A percentile compares a stretch with the other conserved stretches of the same genome.
phyloP scores from a whole-genome alignment of 2,113 vertebrate species.

The Cephalopterus ornatus region DNA sequence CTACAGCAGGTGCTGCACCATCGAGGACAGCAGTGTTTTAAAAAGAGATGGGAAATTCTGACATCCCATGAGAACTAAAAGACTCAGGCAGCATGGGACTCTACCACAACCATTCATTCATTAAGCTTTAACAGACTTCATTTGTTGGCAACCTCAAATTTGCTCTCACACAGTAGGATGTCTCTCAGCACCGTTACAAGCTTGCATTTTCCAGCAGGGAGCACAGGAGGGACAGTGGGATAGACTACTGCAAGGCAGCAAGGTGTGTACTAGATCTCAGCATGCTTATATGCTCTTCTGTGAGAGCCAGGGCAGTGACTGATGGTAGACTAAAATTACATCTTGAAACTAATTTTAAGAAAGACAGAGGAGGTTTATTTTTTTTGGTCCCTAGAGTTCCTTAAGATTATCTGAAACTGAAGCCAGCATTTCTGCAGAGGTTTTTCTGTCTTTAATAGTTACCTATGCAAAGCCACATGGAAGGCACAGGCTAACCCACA shows the following conservation, averaged over 20 bases:
- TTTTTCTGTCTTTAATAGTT: background rate
- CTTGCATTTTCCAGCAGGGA: background rate
- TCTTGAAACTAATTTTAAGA: background rate
- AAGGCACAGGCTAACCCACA: background rate
- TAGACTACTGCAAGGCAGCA: background rate
- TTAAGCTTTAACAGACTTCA: background rate
- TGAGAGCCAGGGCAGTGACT: background rate
- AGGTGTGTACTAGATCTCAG: background rate
- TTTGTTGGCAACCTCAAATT: background rate
- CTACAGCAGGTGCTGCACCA: background rate
- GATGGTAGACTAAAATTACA: background rate
- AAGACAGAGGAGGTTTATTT: rapidly evolving
- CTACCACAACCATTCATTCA: background rate
- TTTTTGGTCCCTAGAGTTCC: background rate
- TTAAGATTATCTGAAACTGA: background rate
- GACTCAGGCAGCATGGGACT: background rate
- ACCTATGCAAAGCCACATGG: background rate
- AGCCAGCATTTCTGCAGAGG: background rate
- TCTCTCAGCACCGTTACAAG: background rate
- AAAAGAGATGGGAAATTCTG: background rate
- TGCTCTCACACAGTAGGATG: background rate
- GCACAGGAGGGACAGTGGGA: background rate
- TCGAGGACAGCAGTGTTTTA: background rate
- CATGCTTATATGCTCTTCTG: rapidly evolving
- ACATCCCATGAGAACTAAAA: background rate